Percentiles rank a stretch among this genome's conserved stretches.
Evolutionary conservation across 37 sponge, comb jelly and placozoan genomes (phyloP).

Genomic region (Theonella swinhoei): DNA sequence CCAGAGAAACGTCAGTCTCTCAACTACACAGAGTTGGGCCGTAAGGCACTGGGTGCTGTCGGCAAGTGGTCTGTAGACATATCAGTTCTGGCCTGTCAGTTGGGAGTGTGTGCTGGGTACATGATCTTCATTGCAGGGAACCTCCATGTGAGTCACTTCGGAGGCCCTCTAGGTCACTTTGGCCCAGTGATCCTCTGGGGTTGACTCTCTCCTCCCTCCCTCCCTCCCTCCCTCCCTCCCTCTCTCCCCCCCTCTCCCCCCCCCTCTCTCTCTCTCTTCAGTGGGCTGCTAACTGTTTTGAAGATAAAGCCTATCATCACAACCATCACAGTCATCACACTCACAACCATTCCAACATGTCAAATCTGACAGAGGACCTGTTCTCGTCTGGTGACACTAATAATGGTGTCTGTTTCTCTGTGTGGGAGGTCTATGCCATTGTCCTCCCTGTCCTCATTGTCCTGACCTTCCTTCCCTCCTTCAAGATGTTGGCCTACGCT

Average conservation of each 20-base stretch:
- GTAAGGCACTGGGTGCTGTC: constrained; percentile 40
- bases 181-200: neutral
- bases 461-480: constrained; percentile 84
- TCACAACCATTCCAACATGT: no score
- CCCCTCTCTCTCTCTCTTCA: constrained; percentile 5
- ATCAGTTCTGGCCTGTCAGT: constrained; percentile 74
- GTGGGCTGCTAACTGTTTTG: constrained; percentile 71
- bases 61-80: constrained; percentile 76
- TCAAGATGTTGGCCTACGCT: constrained; percentile 79
- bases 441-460: constrained; percentile 78
- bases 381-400: neutral
- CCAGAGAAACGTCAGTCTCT: constrained; percentile 21
- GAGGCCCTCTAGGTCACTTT: neutral
- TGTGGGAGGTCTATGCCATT: constrained; percentile 71
- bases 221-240: neutral
- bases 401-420: constrained; percentile 26
- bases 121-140: constrained; percentile 80
- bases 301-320: neutral
- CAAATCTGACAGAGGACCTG: neutral
- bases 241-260: neutral
- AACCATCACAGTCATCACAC: no score
- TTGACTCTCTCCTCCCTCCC: neutral
- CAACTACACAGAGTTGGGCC: constrained; percentile 67
- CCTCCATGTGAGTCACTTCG: constrained; percentile 26
- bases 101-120: constrained; percentile 88